phyloP scores from a whole-genome alignment of 2,888 invertebrate species.

The Drosophila flavopinicola region DNA sequence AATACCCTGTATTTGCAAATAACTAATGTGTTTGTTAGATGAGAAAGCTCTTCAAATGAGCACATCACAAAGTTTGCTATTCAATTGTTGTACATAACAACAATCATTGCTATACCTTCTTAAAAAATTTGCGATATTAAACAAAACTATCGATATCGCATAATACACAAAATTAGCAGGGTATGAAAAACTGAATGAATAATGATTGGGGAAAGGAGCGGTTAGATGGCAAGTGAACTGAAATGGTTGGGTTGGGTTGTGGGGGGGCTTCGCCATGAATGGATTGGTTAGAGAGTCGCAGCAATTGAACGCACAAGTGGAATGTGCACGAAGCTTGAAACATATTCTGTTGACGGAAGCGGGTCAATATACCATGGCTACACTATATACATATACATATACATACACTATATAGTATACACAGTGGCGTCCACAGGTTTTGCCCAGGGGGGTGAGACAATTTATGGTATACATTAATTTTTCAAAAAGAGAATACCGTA shows the following conservation, averaged over 20 bases:
- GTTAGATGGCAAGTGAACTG: no score
- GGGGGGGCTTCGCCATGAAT: slow-evolving; percentile 7
- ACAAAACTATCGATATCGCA: background rate
- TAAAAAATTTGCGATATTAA: no score
- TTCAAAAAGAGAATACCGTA: no score
- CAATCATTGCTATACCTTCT: no score
- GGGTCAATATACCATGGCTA: background rate
- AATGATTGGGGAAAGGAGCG: no score
- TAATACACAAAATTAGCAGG: no score
- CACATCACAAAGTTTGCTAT: no score
- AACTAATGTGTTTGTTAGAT: background rate
- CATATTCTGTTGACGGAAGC: slow-evolving; percentile 48
- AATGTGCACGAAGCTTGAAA: slow-evolving; percentile 66
- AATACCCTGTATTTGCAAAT: background rate
- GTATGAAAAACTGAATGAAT: slow-evolving; percentile 24
- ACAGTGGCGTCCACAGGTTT: no score
- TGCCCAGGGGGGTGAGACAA: no score
- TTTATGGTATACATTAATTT: no score
- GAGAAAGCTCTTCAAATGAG: no score
- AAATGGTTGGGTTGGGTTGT: slow-evolving; percentile 6
- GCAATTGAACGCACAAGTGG: slow-evolving; percentile 69
- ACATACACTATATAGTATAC: background rate
- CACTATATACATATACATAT: background rate
- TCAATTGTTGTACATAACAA: no score
- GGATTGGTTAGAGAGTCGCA: slow-evolving; percentile 32